These are phyloP conservation scores for Dromaius novaehollandiae DNA, from an alignment of 2,113 vertebrate species.

Conservation along the genomic window DNA sequence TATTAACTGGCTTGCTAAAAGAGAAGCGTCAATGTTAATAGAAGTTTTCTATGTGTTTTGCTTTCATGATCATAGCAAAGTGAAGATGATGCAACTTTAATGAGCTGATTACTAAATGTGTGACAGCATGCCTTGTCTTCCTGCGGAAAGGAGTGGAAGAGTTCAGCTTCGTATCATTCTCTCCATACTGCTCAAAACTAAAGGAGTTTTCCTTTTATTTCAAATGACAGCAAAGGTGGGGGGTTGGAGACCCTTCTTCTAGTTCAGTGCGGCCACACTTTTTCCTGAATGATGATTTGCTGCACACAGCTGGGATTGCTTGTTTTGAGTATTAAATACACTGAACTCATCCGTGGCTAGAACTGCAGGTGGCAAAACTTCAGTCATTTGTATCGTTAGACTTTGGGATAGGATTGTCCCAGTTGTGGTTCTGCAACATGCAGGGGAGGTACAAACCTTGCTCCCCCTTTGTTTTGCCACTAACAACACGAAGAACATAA, in stretches of 20 bases:
- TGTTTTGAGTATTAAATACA: rapidly evolving
- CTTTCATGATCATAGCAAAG: not conserved
- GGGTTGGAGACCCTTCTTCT: not conserved
- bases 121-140: not conserved
- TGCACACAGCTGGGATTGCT: not conserved
- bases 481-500: not conserved
- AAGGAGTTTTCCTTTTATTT: not conserved
- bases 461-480: not conserved
- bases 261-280: rapidly evolving
- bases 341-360: rapidly evolving
- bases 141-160: not conserved
- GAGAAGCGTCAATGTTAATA: not conserved
- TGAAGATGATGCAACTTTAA: not conserved
- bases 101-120: not conserved
- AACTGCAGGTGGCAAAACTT: not conserved
- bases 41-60: not conserved
- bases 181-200: rapidly evolving
- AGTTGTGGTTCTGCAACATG: not conserved
- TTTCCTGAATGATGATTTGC: not conserved
- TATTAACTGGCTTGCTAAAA: not conserved
- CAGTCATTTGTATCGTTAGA: rapidly evolving
- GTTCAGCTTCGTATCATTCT: rapidly evolving
- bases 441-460: not conserved
- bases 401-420: not conserved
- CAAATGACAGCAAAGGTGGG: not conserved